Evolutionary conservation across 2,113 vertebrate genomes (phyloP), one percentile per base, ranked within the genome.

Genomic region (Paramormyrops kingsleyae): DNA sequence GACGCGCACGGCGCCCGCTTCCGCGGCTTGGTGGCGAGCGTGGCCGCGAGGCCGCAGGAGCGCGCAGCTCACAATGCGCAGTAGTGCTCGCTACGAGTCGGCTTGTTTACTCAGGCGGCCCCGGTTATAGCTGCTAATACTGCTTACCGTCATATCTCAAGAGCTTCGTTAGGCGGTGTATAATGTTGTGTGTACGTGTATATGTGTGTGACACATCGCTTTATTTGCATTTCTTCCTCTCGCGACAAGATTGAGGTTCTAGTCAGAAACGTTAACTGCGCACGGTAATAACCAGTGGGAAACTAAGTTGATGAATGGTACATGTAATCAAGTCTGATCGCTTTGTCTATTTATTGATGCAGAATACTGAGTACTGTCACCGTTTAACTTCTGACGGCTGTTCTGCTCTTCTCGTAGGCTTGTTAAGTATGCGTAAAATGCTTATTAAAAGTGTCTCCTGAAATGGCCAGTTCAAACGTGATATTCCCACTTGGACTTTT

Each of bases 1-100:
- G 92, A 62, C 46, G 92, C 92, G 94, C 94, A 92, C 93, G 90
- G 88, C 90, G 90, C 42, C 19, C 39, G 87, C 49, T 88, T 56
- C 31, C 59, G 39, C 42, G 47, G 46, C 31, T 80, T 59, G 90
- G 87, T 52, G 59, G 74, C 21, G 66, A 35, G 39, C 44, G 19
- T 77, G 17, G 53, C 31, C 44, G 90, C 53, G 88, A 92, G 92
- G 92, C 92, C 92, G 90, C 91, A 46, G 44, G 74, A 89, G 50
- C 90, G 42, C 56, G 86, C 84, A 88, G 49, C 88, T 44, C 89
- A 70, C 89, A 70, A 47, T 86, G 91, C 90, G 49, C 70, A 87
- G 88, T 50, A 24, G 49, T 50, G 44, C 83, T n/a, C 5, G 31
- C 47, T 50, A 19, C n/a, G 24, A 35, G 31, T 35, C 85, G n/a